These are phyloP conservation scores for Penaeus vannamei DNA, from an alignment of 1,140 invertebrate genomes.

Conservation along the genomic window DNA sequence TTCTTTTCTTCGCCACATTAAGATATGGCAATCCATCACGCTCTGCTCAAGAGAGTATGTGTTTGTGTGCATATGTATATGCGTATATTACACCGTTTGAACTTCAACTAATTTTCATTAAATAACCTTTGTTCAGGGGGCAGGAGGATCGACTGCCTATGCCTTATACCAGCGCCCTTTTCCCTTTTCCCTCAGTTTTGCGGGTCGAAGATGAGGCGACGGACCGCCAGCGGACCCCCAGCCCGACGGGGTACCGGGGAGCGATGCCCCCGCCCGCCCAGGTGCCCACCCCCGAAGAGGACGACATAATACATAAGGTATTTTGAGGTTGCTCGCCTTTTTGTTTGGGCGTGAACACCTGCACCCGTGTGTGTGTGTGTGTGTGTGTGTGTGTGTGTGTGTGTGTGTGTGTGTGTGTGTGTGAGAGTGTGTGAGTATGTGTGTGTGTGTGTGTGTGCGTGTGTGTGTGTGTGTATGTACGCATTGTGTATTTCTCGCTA, in stretches of 20 bases:
- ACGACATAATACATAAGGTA: slow-evolving; percentile 62
- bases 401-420: background rate
- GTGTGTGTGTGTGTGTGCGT: too few species aligned
- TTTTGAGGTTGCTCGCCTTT: background rate
- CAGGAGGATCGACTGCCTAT: background rate
- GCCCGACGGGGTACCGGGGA: slow-evolving; percentile 84
- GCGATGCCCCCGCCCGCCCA: slow-evolving; percentile 81
- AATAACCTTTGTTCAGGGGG: too few species aligned
- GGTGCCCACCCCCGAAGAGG: slow-evolving; percentile 73
- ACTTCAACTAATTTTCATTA: too few species aligned
- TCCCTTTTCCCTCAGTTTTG: slow-evolving; percentile 42
- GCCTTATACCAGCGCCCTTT: background rate
- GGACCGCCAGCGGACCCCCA: slow-evolving; percentile 74
- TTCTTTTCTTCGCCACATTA: too few species aligned
- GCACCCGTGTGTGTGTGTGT: too few species aligned
- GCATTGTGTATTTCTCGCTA: too few species aligned
- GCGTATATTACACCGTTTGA: too few species aligned
- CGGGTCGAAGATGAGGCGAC: slow-evolving; percentile 35
- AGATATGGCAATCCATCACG: too few species aligned
- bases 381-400: background rate
- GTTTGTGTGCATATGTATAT: too few species aligned
- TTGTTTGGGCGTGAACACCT: background rate
- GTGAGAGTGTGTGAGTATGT: too few species aligned
- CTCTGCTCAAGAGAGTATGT: too few species aligned
- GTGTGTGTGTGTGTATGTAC: too few species aligned